Percentiles rank a stretch among this genome's conserved stretches.
Evolutionary conservation across 2,888 invertebrate species (phyloP).

Genomic region (Perithous albicinctus): DNA sequence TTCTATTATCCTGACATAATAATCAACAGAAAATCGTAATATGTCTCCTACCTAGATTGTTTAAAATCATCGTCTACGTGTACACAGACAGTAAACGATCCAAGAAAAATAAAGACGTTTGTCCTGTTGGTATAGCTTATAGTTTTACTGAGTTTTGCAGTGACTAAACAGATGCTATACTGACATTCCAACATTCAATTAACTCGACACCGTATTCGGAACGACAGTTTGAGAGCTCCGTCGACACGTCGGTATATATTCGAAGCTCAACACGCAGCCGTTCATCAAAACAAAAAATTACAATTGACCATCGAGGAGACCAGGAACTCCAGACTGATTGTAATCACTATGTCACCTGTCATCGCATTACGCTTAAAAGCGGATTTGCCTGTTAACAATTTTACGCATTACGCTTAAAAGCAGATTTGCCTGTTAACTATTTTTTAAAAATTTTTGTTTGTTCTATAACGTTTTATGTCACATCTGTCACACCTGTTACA

Average conservation of each 20-base stretch:
- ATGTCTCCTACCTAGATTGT: too few species aligned
- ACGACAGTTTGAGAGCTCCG: constrained; percentile 75
- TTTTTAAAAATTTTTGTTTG: not conserved
- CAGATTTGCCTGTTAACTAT: constrained; percentile 9
- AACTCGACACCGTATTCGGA: constrained; percentile 46
- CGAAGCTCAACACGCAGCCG: constrained; percentile 78
- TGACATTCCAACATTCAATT: constrained; percentile 52
- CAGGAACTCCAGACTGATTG: constrained; percentile 59
- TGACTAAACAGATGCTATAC: constrained; percentile 54
- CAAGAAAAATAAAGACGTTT: constrained; percentile 44
- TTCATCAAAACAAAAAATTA: constrained; percentile 77
- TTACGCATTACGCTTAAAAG: constrained; percentile 50
- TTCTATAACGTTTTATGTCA: constrained; percentile 1
- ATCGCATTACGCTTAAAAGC: constrained; percentile 50
- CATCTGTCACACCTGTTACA: constrained; percentile 20
- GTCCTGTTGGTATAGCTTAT: constrained; percentile 25
- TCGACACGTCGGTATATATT: constrained; percentile 77
- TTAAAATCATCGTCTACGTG: too few species aligned
- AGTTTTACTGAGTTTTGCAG: constrained; percentile 35
- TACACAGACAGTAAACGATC: not conserved
- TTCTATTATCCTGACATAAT: too few species aligned
- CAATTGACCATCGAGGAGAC: constrained; percentile 66
- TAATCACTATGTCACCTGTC: constrained; percentile 42
- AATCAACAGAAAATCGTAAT: too few species aligned
- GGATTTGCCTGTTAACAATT: constrained; percentile 14